A percentile compares a stretch with the other conserved stretches of the same genome.
Evolutionary conservation across 2,797 vertebrate genomes (phyloP).

Genomic region (Centropyge bicolor): DNA sequence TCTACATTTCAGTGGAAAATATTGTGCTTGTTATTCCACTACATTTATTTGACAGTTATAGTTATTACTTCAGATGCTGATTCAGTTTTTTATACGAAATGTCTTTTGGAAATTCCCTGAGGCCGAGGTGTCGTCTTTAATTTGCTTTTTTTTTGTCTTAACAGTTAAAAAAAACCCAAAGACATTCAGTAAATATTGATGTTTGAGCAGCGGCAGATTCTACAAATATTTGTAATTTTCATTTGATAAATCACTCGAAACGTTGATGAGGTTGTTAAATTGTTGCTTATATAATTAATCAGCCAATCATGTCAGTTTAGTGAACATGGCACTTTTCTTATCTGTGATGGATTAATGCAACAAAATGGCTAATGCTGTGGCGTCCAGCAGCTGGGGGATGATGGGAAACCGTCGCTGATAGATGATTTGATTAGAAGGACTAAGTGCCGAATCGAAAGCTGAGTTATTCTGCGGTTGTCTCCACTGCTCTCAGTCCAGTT

Average conservation of each 20-base stretch:
- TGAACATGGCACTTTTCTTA: neutral
- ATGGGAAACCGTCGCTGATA: constrained; percentile 3
- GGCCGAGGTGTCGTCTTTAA: neutral
- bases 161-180: neutral
- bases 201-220: too few relatives aligned
- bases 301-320: neutral
- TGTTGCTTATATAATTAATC: neutral
- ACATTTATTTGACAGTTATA: neutral
- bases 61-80: neutral
- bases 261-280: neutral
- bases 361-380: neutral
- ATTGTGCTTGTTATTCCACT: too few relatives aligned
- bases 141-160: neutral
- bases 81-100: neutral
- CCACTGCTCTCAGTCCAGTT: neutral
- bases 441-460: constrained; percentile 26
- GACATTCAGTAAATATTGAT: too few relatives aligned
- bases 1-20: neutral
- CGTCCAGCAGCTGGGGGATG: neutral
- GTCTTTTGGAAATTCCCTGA: neutral
- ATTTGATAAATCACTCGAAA: too few relatives aligned
- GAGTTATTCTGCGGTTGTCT: constrained; percentile 28
- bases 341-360: neutral
- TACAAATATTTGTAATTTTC: neutral
- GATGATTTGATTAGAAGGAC: constrained; percentile 23